Base-by-base conservation (phyloP, 2,797 vertebrate genomes). In the Pangasius krempfi region DNA sequence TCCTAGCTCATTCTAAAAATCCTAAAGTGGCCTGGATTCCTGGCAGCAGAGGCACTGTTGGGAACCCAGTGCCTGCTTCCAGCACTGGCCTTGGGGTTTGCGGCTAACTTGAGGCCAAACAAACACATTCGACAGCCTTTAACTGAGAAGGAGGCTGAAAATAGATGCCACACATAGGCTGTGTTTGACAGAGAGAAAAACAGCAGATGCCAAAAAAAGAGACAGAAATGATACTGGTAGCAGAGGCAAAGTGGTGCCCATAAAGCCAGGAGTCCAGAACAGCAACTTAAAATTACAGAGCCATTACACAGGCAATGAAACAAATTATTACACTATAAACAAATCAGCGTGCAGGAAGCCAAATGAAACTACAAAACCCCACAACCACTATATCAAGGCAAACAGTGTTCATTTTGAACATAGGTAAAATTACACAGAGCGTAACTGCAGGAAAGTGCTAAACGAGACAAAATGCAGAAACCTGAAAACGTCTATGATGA, bases 241-340 rank as follows among this genome's bases (percentile, higher is more conserved):
- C 47, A 22, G 37, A 58, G 27, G 72, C n/a, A 73, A 76, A 87
- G 86, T 30, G 3, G 16, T 81, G 84, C 22, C 54, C 37, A 66
- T 84, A 84, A 79, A 84, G 72, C 83, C 66, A 79, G 50, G 13
- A 78, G 79, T 66, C 14, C 27, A 82, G 84, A 75, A 81, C 25
- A 86, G 70, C 20, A 75, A 88, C 79, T 60, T 56, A 22, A 75
- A 90, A 90, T 82, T 83, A 89, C 56, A 87, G 68, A 83, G 68
- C 47, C 85, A 80, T 84, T 84, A 79, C 92, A 93, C 85, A 85
- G 92, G 66, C 85, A 80, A 81, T 89, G 88, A 86, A 89, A 89
- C 88, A 91, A 86, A 92, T 93, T 90, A 90, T 90, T 93, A 93
- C 91, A 94, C 84, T 87, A 85, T 60, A 88, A 91, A 92, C 80